phyloP scores from a whole-genome alignment of 2,888 invertebrate species.

The Minunthozetes semirufus region DNA sequence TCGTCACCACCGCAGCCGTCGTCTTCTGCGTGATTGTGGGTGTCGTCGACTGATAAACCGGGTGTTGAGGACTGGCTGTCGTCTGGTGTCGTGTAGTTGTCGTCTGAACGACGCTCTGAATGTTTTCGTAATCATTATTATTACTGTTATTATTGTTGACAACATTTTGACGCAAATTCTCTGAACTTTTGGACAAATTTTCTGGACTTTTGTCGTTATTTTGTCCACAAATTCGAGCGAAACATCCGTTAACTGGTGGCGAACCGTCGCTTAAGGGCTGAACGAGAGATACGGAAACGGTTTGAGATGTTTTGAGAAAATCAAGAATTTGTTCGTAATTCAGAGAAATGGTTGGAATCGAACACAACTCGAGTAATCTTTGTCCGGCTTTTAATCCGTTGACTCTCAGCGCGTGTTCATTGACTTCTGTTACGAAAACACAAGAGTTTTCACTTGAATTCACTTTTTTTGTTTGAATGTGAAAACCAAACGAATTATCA shows the following conservation, averaged over 20 bases:
- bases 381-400: not conserved
- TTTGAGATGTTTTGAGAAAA: slow-evolving; percentile 75
- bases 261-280: slow-evolving; percentile 64
- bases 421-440: slow-evolving; percentile 50
- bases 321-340: slow-evolving; percentile 90
- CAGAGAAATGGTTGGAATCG: slow-evolving; percentile 78
- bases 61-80: not conserved
- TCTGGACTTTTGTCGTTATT: no score
- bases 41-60: no score
- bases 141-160: no score
- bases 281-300: slow-evolving; percentile 74
- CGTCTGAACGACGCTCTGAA: not conserved
- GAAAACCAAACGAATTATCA: slow-evolving; percentile 64
- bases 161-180: no score
- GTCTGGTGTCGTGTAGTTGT: not conserved
- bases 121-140: not conserved
- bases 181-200: not conserved
- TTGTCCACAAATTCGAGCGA: not conserved
- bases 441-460: slow-evolving; percentile 71
- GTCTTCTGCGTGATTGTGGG: no score
- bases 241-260: slow-evolving; percentile 52
- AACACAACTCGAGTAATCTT: slow-evolving; percentile 81
- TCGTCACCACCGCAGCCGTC: not conserved
- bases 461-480: slow-evolving; percentile 82
- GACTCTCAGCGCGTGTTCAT: not conserved